Base-by-base conservation (phyloP, 2,888 invertebrate genomes). In the Marronus borbonicus region DNA sequence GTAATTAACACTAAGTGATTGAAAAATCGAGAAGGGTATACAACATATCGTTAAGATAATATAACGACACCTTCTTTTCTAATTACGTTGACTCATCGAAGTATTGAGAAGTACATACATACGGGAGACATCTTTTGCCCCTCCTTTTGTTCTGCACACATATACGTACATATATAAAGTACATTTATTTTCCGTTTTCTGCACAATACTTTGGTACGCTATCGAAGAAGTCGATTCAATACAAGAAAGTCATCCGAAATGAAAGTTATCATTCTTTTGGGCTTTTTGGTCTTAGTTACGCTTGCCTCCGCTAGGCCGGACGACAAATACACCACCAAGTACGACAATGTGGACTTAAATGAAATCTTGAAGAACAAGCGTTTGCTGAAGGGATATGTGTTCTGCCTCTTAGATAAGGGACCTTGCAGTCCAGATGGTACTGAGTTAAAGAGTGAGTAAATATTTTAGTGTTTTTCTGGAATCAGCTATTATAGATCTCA, bases 401-500 rank as follows among this genome's bases (percentile, higher is more conserved):
- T 84, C 60, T 87, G 95, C 83, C 83, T 95, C 44, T 86, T 94
- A 83, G 92, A 91, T 0, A 89, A 88, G 80, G 93, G 93, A 12
- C 91, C 90, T 75, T 95, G 95, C 86, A 93, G 92, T 3, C 89
- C 94, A 4, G 94, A 94, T 84, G 94, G 92, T 78, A 91, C 91
- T 82, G 93, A 93, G 87, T 88, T 95, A 10, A 94, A 93, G 90
- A 90, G 95, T 95, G 86, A 90, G 91, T 89, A 65, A 10, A 58
- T 17, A 14, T 72, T 77, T 64, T 68, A 68, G 10, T 50, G 3
- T 31, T 31, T 31, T 31, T 31, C 28, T 31, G 28, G 4, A 31
- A 31, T 31, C 28, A 0, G 5, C 31, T 31, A 5, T 31, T 31
- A 31, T 5, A 31, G 5, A 3, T 5, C 5, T 0, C 31, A 31